These are phyloP conservation scores for Glaucopsyche alexis DNA, from an alignment of 2,888 invertebrate species.

Conservation along the genomic window DNA sequence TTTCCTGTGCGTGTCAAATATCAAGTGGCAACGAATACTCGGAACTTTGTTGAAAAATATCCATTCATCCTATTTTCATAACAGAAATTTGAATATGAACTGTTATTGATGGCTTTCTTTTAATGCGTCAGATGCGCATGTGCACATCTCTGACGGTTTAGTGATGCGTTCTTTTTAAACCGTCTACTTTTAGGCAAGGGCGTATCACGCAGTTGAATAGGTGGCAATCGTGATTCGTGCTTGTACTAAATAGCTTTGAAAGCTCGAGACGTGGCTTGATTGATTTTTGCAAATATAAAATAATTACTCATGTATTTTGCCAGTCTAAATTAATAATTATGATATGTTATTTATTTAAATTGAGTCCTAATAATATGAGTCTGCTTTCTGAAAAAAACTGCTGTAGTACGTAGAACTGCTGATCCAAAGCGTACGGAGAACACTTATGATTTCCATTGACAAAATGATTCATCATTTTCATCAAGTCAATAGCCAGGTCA, in stretches of 20 bases:
- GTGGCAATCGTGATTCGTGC: constrained; percentile 73
- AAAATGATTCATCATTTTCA: constrained; percentile 11
- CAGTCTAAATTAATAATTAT: too few species aligned
- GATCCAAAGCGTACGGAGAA: background rate
- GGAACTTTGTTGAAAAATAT: constrained; percentile 31
- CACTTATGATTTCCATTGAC: background rate
- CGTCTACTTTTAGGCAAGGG: constrained; percentile 65
- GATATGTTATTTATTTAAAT: too few species aligned
- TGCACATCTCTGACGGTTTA: constrained; percentile 77
- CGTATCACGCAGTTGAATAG: constrained; percentile 73
- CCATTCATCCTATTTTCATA: constrained; percentile 49
- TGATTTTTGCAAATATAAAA: constrained; percentile 35
- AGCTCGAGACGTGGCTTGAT: constrained; percentile 45
- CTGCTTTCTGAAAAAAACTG: too few species aligned
- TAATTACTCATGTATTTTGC: background rate
- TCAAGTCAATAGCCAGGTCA: background rate
- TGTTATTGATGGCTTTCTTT: constrained; percentile 65
- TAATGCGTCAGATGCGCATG: constrained; percentile 75
- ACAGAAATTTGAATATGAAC: constrained; percentile 72
- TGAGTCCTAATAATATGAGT: too few species aligned
- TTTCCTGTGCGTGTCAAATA: constrained; percentile 55
- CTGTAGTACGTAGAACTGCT: too few species aligned
- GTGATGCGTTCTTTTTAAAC: constrained; percentile 72
- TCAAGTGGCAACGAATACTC: constrained; percentile 24
- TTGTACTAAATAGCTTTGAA: constrained; percentile 58